Evolutionary conservation across 2,113 vertebrate genomes (phyloP).

Genomic region (Henicopernis longicauda): DNA sequence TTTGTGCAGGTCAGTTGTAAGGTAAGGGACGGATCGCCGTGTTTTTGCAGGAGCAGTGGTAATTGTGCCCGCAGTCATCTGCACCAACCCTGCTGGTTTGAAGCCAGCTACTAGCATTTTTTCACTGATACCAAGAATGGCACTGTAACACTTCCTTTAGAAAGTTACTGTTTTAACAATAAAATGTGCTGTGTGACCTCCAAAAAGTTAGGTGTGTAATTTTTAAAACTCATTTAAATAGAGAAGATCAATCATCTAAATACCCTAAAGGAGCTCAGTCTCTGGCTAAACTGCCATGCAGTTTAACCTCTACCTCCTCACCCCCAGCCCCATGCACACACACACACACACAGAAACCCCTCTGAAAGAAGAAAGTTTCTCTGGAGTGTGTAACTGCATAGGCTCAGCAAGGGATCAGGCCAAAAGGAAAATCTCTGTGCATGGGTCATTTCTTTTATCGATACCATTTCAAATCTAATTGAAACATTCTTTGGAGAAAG

Average conservation of each 20-base stretch:
- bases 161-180: constrained; percentile 25
- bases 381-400: background rate
- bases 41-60: background rate
- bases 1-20: constrained; percentile 50
- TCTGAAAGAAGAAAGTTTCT: background rate
- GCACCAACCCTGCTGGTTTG: background rate
- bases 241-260: background rate
- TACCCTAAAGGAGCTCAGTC: background rate
- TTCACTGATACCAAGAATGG: background rate
- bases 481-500: constrained; percentile 56
- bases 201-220: background rate
- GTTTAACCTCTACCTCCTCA: background rate
- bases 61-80: background rate
- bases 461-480: constrained; percentile 49
- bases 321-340: background rate
- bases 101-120: background rate
- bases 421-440: background rate
- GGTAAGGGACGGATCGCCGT: background rate
- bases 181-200: background rate
- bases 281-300: background rate
- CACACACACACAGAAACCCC: background rate
- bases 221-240: background rate
- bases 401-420: background rate
- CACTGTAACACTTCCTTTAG: background rate
- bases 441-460: background rate